Conservation (phyloP, 2,797 vertebrate genomes). For the Tenualosa ilisha region DNA sequence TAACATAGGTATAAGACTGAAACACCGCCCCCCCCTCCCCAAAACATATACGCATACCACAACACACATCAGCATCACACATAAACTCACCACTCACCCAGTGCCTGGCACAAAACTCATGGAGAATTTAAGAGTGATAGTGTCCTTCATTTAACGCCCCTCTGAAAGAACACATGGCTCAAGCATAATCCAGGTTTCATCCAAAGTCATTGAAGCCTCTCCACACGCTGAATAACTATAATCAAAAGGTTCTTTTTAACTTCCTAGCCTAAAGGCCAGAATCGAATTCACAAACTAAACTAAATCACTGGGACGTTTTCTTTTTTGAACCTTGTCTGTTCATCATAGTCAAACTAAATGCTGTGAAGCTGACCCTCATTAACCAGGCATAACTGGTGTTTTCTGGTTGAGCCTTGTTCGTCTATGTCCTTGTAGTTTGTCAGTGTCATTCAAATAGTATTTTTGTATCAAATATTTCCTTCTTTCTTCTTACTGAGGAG, state of each 20-base stretch:
- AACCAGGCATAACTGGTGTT: not conserved
- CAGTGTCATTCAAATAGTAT: not conserved
- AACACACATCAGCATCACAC: not conserved
- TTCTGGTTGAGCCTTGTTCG: not conserved
- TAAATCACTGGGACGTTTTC: not conserved
- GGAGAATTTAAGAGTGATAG: not conserved
- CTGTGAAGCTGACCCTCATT: not conserved
- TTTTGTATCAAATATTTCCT: not conserved
- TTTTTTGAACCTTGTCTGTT: not conserved
- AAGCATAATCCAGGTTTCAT: not conserved
- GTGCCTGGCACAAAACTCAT: not conserved
- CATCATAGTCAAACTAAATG: not conserved
- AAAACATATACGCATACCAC: not conserved
- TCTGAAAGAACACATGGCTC: not conserved
- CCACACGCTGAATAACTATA: not conserved
- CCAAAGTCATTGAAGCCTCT: not conserved
- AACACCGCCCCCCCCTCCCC: no score
- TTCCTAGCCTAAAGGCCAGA: not conserved
- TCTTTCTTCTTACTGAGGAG: not conserved
- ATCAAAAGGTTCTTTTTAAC: not conserved
- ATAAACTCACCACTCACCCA: no score
- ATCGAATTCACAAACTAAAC: not conserved
- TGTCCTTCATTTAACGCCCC: not conserved
- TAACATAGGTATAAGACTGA: not conserved
- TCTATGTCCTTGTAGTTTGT: not conserved